These are phyloP conservation scores for Venustaconcha ellipsiformis DNA, from an alignment of 1,140 invertebrate genomes.

Conservation along the genomic window DNA sequence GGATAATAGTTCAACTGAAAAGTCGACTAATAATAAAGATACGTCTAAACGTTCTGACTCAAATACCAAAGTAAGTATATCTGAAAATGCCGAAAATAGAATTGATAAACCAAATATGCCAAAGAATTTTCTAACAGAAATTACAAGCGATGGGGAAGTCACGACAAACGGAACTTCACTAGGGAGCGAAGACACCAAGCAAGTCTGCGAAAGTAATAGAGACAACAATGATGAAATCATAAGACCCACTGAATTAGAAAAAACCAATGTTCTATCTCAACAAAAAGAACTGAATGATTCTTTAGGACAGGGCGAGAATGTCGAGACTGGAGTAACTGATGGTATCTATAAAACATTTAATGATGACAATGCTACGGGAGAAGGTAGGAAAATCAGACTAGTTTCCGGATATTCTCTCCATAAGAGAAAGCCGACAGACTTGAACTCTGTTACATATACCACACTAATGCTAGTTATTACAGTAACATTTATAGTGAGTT, in stretches of 20 bases:
- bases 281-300: not conserved
- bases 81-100: not conserved
- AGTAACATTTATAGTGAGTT: conserved; percentile 24
- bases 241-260: too few relatives aligned
- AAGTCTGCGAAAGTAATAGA: conserved; percentile 21
- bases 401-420: not conserved
- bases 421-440: conserved; percentile 20
- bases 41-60: not conserved
- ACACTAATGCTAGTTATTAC: conserved; percentile 27
- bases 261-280: not conserved
- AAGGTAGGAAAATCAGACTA: not conserved
- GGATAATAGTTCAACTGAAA: conserved; percentile 1
- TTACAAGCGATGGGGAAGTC: too few relatives aligned
- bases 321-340: not conserved
- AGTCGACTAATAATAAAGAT: not conserved
- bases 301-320: not conserved
- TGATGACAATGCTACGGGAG: not conserved
- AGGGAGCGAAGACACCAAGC: conserved; percentile 2
- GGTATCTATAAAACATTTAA: not conserved
- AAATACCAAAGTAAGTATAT: not conserved
- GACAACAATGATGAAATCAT: conserved; percentile 12
- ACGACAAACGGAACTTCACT: too few relatives aligned
- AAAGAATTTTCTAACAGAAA: too few relatives aligned
- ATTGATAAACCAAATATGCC: not conserved
- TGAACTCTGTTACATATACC: conserved; percentile 20